Evolutionary conservation across 2,113 vertebrate species (phyloP).

Genomic region (Noctilio leporinus): DNA sequence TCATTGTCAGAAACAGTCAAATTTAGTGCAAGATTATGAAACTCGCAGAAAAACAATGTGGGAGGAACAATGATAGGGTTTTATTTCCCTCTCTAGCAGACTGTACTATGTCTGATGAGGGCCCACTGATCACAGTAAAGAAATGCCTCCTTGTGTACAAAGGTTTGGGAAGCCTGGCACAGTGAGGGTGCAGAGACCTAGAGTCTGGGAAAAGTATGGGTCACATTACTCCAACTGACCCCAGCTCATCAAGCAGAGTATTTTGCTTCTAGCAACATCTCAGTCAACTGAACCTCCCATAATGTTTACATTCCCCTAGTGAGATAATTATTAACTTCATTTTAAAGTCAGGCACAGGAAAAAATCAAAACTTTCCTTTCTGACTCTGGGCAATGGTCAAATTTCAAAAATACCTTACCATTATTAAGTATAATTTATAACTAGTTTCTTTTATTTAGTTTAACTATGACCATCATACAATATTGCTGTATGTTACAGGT

Average conservation of each 20-base stretch:
- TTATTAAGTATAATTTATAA: conserved; percentile 15
- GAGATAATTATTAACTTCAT: background rate
- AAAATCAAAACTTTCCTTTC: background rate
- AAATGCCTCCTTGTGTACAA: background rate
- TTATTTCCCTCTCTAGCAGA: background rate
- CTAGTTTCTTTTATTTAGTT: background rate
- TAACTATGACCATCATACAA: background rate
- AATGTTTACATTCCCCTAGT: background rate
- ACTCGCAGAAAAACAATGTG: background rate
- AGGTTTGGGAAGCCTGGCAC: background rate
- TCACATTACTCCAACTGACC: background rate
- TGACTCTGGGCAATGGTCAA: background rate
- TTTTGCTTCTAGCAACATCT: background rate
- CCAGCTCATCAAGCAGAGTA: background rate
- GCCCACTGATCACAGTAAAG: background rate
- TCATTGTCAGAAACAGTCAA: background rate
- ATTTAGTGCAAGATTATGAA: background rate
- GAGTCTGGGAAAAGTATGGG: background rate
- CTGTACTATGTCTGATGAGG: background rate
- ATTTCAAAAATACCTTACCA: background rate
- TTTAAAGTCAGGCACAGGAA: background rate
- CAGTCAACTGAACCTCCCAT: background rate
- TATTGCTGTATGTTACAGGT: background rate
- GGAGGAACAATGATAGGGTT: background rate
- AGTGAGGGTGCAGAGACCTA: background rate